These are phyloP conservation scores for Rotaria magnacalcarata DNA, from an alignment of 2,888 invertebrate genomes.

Conservation along the genomic window DNA sequence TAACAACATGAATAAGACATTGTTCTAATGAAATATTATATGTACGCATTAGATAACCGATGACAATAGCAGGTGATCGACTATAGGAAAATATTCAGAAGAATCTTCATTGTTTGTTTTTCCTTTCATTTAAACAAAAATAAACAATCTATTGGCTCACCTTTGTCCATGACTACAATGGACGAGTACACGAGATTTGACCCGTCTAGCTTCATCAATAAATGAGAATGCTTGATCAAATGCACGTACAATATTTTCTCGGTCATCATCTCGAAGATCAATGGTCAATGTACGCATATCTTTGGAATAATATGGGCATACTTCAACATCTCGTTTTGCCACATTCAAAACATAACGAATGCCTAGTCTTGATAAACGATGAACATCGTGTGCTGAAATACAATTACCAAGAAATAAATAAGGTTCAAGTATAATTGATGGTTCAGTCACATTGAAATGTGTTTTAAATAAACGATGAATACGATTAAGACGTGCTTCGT, in stretches of 20 bases:
- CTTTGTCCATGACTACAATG: constrained; percentile 37
- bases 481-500: not conserved
- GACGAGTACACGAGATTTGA: not conserved
- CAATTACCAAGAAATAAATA: constrained; percentile 16
- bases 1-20: constrained; percentile 28
- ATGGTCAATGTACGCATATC: not conserved
- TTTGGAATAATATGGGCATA: constrained; percentile 10
- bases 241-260: not conserved
- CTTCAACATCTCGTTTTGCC: constrained; percentile 21
- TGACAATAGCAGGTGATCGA: constrained; percentile 31
- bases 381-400: constrained; percentile 27
- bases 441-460: not conserved
- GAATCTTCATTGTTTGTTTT: too few species aligned
- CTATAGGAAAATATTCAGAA: not conserved
- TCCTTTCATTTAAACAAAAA: not conserved
- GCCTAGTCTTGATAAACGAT: constrained; percentile 25
- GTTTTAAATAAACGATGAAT: constrained; percentile 19
- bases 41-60: constrained; percentile 18
- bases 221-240: constrained; percentile 16
- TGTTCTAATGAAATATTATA: constrained; percentile 27
- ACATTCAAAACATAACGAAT: constrained; percentile 8
- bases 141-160: not conserved
- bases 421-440: not conserved
- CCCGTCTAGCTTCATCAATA: not conserved
- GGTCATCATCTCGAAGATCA: constrained; percentile 34